phyloP scores from a whole-genome alignment of 2,797 vertebrate genomes.

The Holocentrus rufus region DNA sequence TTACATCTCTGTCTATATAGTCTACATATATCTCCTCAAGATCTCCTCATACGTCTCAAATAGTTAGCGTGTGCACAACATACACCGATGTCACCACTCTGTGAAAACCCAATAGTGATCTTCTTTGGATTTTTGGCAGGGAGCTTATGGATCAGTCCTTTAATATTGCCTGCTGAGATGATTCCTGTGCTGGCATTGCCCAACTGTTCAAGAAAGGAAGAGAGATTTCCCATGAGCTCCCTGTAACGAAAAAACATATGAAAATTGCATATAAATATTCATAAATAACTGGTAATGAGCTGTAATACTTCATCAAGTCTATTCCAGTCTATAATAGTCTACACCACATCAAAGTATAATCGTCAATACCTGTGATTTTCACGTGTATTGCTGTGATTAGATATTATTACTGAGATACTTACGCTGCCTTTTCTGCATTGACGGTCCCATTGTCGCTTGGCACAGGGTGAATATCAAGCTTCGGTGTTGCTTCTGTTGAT shows the following conservation, averaged over 20 bases:
- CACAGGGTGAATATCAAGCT: rapidly evolving
- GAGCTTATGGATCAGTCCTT: conserved; percentile 50
- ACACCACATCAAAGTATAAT: neutral
- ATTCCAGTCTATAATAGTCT: neutral
- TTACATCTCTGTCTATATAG: neutral
- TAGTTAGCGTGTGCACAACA: neutral
- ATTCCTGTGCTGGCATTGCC: neutral
- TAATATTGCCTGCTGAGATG: conserved; percentile 24
- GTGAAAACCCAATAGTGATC: conserved; percentile 5
- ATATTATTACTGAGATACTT: conserved; percentile 10
- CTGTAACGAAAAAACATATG: conserved; percentile 38
- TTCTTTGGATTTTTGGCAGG: rapidly evolving
- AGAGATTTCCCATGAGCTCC: conserved; percentile 12
- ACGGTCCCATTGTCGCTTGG: rapidly evolving
- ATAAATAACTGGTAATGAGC: neutral
- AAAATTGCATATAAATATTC: neutral
- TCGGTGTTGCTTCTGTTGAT: no score
- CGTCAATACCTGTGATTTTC: neutral
- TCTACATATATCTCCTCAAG: no score
- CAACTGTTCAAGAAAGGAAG: rapidly evolving
- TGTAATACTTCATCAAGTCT: neutral
- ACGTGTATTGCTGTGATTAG: neutral
- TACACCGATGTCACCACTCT: conserved; percentile 7
- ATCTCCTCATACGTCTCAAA: neutral
- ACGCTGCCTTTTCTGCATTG: conserved; percentile 16